Evolutionary conservation across 2,113 vertebrate species (phyloP).

Genomic region (Urocitellus parryii): DNA sequence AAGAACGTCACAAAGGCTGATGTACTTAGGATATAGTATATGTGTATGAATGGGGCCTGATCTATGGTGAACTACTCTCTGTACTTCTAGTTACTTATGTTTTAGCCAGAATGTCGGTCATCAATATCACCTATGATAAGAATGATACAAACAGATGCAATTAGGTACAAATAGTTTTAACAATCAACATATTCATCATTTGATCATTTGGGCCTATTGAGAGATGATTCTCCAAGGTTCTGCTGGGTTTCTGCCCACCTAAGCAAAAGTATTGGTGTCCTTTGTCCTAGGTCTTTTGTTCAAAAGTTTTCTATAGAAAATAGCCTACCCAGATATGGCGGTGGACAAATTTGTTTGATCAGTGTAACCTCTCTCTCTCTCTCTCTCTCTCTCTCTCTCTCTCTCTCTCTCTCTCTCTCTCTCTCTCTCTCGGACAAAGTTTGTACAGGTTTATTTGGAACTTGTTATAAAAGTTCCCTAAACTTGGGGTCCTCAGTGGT

Average conservation of each 20-base stretch:
- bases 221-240: neutral
- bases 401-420: too few relatives aligned
- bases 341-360: neutral
- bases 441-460: neutral
- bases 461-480: neutral
- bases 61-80: neutral
- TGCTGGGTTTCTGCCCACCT: neutral
- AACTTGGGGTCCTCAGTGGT: neutral
- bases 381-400: neutral
- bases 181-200: neutral
- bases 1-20: neutral
- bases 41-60: neutral
- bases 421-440: neutral
- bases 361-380: neutral
- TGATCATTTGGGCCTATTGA: neutral
- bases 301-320: neutral
- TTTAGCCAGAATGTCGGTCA: neutral
- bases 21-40: neutral
- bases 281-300: neutral
- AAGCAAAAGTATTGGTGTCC: neutral
- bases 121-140: neutral
- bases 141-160: neutral
- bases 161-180: neutral
- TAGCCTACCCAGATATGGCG: neutral
- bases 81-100: neutral